Conservation (phyloP, 2,113 vertebrate species). For the Rhodinocichla rosea region DNA sequence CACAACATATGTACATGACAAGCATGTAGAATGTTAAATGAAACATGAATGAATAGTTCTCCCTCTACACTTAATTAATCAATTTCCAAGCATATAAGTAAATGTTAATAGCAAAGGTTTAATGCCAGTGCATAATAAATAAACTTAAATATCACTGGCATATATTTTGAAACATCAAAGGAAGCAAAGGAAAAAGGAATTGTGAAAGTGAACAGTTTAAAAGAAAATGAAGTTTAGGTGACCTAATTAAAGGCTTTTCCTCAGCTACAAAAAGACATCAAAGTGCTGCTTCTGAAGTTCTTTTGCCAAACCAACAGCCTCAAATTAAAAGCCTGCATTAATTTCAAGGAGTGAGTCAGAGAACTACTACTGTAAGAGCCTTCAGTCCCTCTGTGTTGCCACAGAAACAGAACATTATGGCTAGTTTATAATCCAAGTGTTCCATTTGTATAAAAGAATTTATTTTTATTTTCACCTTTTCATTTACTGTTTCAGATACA, state of each 20-base stretch:
- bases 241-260: slow-evolving; percentile 66
- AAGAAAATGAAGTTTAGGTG: slow-evolving; percentile 67
- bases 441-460: slow-evolving; percentile 32
- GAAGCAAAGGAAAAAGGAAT: slow-evolving; percentile 55
- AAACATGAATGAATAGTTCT: slow-evolving; percentile 67
- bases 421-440: slow-evolving; percentile 53
- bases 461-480: slow-evolving; percentile 55
- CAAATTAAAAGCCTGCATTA: slow-evolving; percentile 62
- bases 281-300: slow-evolving; percentile 58
- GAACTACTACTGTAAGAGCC: slow-evolving; percentile 23
- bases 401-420: slow-evolving; percentile 49
- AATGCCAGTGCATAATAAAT: slow-evolving; percentile 74
- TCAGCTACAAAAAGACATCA: slow-evolving; percentile 59
- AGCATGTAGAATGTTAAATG: slow-evolving; percentile 60
- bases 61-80: slow-evolving; percentile 69
- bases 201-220: slow-evolving; percentile 51
- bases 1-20: neutral
- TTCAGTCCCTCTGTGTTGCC: slow-evolving; percentile 34
- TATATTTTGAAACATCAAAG: slow-evolving; percentile 71
- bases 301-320: slow-evolving; percentile 41
- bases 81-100: slow-evolving; percentile 69
- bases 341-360: slow-evolving; percentile 60
- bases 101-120: slow-evolving; percentile 75
- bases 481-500: slow-evolving; percentile 23
- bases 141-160: slow-evolving; percentile 69